These are phyloP conservation scores for Amblyjoppa fuscipennis DNA, from an alignment of 2,888 invertebrate genomes.

Conservation along the genomic window DNA sequence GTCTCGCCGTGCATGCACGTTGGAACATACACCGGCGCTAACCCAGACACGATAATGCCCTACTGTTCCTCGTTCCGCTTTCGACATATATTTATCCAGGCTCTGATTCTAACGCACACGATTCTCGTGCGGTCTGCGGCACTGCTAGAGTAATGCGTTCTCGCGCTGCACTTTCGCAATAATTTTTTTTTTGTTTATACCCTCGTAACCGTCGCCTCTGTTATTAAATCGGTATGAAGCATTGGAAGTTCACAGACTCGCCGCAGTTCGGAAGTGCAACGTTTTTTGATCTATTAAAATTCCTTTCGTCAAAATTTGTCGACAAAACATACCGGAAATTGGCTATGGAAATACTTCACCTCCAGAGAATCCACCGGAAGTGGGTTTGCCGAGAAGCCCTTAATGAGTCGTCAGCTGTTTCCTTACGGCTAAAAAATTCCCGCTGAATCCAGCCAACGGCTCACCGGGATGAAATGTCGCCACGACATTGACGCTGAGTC, in stretches of 20 bases:
- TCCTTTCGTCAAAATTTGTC: neutral
- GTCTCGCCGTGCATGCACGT: neutral
- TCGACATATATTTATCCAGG: conserved; percentile 68
- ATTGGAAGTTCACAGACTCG: neutral
- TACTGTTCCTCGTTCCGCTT: conserved; percentile 65
- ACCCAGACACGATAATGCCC: conserved; percentile 34
- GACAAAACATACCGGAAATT: neutral
- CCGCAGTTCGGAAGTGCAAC: neutral
- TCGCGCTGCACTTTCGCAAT: conserved; percentile 55
- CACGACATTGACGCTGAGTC: too few relatives aligned
- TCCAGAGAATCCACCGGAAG: neutral
- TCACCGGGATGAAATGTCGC: too few relatives aligned
- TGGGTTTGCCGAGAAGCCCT: neutral
- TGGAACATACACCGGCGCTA: neutral
- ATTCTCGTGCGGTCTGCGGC: conserved; percentile 27
- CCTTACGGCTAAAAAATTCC: too few relatives aligned
- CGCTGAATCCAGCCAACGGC: too few relatives aligned
- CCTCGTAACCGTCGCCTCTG: conserved; percentile 14
- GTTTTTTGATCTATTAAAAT: neutral
- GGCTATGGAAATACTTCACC: too few relatives aligned
- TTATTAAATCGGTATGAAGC: conserved; percentile 49
- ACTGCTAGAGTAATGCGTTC: conserved; percentile 15
- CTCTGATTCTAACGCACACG: conserved; percentile 67
- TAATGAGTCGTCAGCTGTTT: neutral
- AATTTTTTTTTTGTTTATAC: conserved; percentile 6